Evolutionary conservation across 2,888 invertebrate genomes (phyloP), one percentile per base, ranked within the genome.

Genomic region (Lasioglossum figueresi): DNA sequence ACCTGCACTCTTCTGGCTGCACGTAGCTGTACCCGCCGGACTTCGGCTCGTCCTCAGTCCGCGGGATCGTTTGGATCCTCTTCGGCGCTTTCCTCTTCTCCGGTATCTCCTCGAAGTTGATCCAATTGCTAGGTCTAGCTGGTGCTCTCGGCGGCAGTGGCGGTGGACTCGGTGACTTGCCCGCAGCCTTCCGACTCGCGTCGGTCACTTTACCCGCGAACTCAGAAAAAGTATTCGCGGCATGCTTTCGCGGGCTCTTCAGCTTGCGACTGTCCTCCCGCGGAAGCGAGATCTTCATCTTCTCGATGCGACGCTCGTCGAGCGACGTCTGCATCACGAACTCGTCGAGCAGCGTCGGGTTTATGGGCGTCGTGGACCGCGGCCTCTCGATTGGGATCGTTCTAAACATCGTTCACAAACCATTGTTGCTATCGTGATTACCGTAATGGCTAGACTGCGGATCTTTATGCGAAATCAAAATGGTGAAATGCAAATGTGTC

Each of bases 91-190:
- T 97, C 79, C 98, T 96, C 89, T 97, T 96, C 95, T 98, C 98
- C 0, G 98, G 98, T 82, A 98, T 97, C 92, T 98, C 98, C 93
- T 98, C 97, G 93, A 98, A 98, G 94, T 98, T 98, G 85, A 98
- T 97, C 98, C 98, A 98, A 90, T 97, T 97, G 0, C 95, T 95
- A 0, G 94, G 94, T 27, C 92, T 88, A 19, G 86, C 94, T 4
- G 88, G 95, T 78, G 92, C 93, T 91, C 95, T 88, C 84, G 94
- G 94, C 70, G 93, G 93, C 81, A 94, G 91, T 37, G 94, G 94
- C 43, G 94, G 94, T 92, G 95, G 95, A 86, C 95, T 95, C 90
- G 94, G 94, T 14, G 92, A 93, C 74, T 93, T 93, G 14, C 91
- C 92, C 19, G 96, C 95, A 85, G 95, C 95, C 77, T 95, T 95